phyloP scores from a whole-genome alignment of 2,888 invertebrate species.

The Tetragonisca angustula region DNA sequence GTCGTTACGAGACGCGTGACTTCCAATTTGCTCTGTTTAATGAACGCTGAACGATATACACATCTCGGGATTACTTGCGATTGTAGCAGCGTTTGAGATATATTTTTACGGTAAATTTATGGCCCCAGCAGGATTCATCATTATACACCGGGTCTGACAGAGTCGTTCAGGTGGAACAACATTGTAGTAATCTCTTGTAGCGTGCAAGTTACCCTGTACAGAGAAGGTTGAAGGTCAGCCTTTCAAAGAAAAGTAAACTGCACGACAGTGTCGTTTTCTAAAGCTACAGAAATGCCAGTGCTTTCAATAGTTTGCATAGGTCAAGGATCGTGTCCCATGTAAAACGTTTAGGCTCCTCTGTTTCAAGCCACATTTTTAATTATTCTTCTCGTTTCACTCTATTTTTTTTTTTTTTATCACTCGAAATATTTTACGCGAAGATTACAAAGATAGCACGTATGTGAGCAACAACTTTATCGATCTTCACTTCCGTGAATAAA shows the following conservation, averaged over 20 bases:
- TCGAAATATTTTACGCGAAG: not conserved
- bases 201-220: conserved; percentile 48
- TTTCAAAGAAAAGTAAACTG: conserved; percentile 59
- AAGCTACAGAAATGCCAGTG: conserved; percentile 53
- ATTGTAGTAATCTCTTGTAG: conserved; percentile 38
- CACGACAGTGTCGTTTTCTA: conserved; percentile 38
- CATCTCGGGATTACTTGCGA: not conserved
- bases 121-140: conserved; percentile 41
- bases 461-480: not conserved
- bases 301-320: conserved; percentile 41
- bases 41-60: not conserved
- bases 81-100: conserved; percentile 14
- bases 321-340: conserved; percentile 38
- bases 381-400: not conserved
- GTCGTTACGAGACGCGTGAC: not conserved
- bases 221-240: conserved; percentile 53
- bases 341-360: not conserved
- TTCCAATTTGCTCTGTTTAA: not conserved
- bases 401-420: not conserved
- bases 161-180: conserved; percentile 62
- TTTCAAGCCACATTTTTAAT: not conserved
- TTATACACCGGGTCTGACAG: conserved; percentile 45
- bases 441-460: not conserved
- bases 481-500: not conserved
- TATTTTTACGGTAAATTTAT: conserved; percentile 40